Evolutionary conservation across 92 coral and sea anemone genomes (phyloP).

Genomic region (Actinernus sp.): DNA sequence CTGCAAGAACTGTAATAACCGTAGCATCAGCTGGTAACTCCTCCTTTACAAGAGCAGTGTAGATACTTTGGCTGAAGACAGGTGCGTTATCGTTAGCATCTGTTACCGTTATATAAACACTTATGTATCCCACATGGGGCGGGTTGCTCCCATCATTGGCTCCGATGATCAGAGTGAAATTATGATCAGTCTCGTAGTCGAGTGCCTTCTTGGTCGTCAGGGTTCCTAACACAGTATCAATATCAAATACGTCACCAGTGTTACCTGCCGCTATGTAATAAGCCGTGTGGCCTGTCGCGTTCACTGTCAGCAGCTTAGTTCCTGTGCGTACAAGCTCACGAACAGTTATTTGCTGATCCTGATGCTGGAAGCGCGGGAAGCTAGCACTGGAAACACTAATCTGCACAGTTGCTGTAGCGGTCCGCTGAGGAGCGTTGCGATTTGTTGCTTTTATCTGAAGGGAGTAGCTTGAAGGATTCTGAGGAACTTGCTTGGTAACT

Average conservation of each 20-base stretch:
- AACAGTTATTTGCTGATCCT: slow-evolving; percentile 48
- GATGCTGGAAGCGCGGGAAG: slow-evolving; percentile 81
- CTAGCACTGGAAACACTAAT: slow-evolving; percentile 46
- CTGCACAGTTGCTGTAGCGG: slow-evolving; percentile 72
- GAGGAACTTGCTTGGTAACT: slow-evolving; percentile 66
- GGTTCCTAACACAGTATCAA: slow-evolving; percentile 71
- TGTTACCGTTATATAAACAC: slow-evolving; percentile 44
- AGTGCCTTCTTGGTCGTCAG: slow-evolving; percentile 61
- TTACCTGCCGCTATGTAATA: slow-evolving; percentile 91
- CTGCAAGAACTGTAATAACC: slow-evolving; percentile 62
- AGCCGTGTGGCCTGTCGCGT: slow-evolving; percentile 86
- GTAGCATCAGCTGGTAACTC: slow-evolving; percentile 57
- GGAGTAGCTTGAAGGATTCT: slow-evolving; percentile 37
- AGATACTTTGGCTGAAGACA: slow-evolving; percentile 66
- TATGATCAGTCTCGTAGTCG: slow-evolving; percentile 72
- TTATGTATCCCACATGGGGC: slow-evolving; percentile 70
- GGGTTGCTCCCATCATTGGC: slow-evolving; percentile 84
- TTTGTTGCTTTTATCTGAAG: slow-evolving; percentile 79
- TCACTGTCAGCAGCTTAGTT: slow-evolving; percentile 60
- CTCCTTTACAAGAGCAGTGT: slow-evolving; percentile 62
- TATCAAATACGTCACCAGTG: slow-evolving; percentile 65
- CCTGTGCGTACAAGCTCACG: slow-evolving; percentile 80
- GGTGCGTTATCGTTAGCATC: slow-evolving; percentile 93
- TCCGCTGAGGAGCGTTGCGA: slow-evolving; percentile 59
- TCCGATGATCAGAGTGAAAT: slow-evolving; percentile 77